These are phyloP conservation scores for Elysia crispata DNA, from an alignment of 2,888 invertebrate genomes.

Conservation along the genomic window DNA sequence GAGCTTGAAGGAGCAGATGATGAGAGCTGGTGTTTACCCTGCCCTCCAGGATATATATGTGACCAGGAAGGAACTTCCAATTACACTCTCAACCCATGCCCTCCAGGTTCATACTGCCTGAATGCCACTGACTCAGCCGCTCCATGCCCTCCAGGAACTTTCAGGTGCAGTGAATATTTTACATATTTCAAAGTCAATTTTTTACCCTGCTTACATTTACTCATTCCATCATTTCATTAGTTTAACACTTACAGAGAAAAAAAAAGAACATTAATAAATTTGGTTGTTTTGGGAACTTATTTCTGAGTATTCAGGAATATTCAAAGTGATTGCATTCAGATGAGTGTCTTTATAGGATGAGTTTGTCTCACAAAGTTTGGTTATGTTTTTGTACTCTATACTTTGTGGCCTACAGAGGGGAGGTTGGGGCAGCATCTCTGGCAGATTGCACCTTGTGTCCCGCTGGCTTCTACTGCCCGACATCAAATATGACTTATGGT, in stretches of 20 bases:
- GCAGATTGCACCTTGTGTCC: slow-evolving; percentile 72
- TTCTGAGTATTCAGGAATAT: neutral
- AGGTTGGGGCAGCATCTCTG: slow-evolving; percentile 60
- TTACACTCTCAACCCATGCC: slow-evolving; percentile 69
- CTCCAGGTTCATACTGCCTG: slow-evolving; percentile 72
- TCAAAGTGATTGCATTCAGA: neutral
- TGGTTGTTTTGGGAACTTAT: too few relatives aligned
- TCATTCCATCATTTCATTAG: too few relatives aligned
- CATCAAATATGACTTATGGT: slow-evolving; percentile 68
- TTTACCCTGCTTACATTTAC: too few relatives aligned
- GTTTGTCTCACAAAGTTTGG: too few relatives aligned
- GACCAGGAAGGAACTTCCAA: slow-evolving; percentile 65
- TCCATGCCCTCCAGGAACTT: slow-evolving; percentile 73
- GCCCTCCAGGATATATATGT: slow-evolving; percentile 73
- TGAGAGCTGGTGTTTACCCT: slow-evolving; percentile 67
- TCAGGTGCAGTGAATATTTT: too few relatives aligned
- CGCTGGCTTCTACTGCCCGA: slow-evolving; percentile 71
- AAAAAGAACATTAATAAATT: too few relatives aligned
- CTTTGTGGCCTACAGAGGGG: slow-evolving; percentile 61
- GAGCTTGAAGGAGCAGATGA: slow-evolving; percentile 63
- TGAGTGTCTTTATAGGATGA: too few relatives aligned
- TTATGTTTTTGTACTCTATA: too few relatives aligned
- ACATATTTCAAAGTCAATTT: too few relatives aligned
- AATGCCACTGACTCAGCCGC: slow-evolving; percentile 66
- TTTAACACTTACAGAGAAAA: too few relatives aligned